A percentile compares a stretch with the other conserved stretches of the same genome.
Evolutionary conservation across 2,113 vertebrate genomes (phyloP).

Genomic region (Bubo scandiacus): DNA sequence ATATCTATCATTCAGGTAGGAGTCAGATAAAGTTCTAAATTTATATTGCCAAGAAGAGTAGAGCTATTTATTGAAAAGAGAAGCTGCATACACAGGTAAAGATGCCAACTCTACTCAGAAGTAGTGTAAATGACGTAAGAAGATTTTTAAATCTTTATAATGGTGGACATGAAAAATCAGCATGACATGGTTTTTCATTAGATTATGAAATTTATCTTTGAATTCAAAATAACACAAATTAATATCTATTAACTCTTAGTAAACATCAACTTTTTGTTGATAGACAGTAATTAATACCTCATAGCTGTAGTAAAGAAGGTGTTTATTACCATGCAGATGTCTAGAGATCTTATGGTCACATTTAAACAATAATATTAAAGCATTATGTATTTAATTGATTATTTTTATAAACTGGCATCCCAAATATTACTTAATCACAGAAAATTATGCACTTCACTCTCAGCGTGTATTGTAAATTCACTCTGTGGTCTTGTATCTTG

Average conservation of each 20-base stretch:
- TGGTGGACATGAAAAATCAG: background rate
- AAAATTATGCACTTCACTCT: background rate
- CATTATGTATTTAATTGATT: background rate
- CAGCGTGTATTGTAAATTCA: background rate
- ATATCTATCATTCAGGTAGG: background rate
- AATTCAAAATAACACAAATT: background rate
- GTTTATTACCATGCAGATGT: background rate
- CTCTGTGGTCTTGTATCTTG: background rate
- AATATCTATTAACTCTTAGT: background rate
- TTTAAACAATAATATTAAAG: background rate
- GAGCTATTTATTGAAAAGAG: background rate
- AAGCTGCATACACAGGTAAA: background rate
- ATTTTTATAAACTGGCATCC: background rate
- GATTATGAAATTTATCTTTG: background rate
- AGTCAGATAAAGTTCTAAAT: background rate
- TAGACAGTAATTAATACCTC: background rate
- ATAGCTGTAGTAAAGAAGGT: background rate
- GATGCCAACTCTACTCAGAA: background rate
- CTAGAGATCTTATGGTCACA: background rate
- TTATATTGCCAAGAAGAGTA: background rate
- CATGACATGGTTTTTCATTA: background rate
- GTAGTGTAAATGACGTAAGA: background rate
- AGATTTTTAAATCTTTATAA: background rate
- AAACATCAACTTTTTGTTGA: background rate
- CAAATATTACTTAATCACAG: background rate